Base-by-base conservation (phyloP, 2,888 invertebrate species). In the Heliconius sara region DNA sequence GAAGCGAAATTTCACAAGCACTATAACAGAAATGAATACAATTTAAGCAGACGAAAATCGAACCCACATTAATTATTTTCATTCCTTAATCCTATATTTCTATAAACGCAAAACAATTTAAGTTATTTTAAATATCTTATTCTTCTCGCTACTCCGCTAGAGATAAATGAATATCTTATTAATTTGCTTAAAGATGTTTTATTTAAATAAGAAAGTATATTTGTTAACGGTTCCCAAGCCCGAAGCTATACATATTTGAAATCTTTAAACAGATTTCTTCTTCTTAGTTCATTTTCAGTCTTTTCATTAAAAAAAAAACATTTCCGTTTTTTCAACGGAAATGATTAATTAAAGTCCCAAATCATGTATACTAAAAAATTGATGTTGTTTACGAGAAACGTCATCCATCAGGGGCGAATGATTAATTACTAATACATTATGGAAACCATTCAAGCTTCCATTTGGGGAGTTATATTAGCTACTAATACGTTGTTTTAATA, bases 341-440 rank as follows among this genome's bases (percentile, higher is more conserved):
- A 75, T 66, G 25, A 66, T 43, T 65, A 75, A 63, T 75, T 27
- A 30, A 63, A 19, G 6, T 10, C 22, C 75, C 63, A 43, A 25
- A 47, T 75, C 43, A 39, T 79, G 63, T 66, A 25, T 79, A 85
- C 85, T 87, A 86, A 85, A 85, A 87, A 87, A 82, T 80, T 83
- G 52, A 79, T 84, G 81, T 85, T 89, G 89, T 89, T 89, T 89
- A 87, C 88, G 83, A 83, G 82, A 78, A 77, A 80, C 74, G 84
- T 82, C 88, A 90, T 91, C 90, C 86, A 90, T 91, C 90, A 89
- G 84, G 67, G 16, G 19, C 47, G 27, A 63, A 81, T 83, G 83
- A 91, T 90, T 91, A 91, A 91, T 91, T 90, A 88, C 88, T 82
- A 85, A 81, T 83, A 85, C 87, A 90, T 90, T 90, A 91, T 91